Evolutionary conservation across 2,797 vertebrate genomes (phyloP), one percentile per base, ranked within the genome.

Genomic region (Erethizon dorsatum): DNA sequence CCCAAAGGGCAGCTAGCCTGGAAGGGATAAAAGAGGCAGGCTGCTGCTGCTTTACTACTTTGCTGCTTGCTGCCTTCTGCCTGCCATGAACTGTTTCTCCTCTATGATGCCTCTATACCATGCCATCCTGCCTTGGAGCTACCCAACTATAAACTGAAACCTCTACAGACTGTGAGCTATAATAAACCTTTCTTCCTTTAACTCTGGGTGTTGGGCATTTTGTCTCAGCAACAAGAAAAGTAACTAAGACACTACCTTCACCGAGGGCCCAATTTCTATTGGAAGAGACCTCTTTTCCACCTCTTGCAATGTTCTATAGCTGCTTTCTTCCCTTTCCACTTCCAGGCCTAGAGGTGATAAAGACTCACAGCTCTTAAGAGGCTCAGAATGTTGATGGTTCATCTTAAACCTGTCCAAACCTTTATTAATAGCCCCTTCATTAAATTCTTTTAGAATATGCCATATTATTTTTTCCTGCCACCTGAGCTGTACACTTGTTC

Each of bases 381-480:
- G 65, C 22, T 6, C 52, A 65, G 54, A 90, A 87, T 80, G 65
- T 50, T 83, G 45, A 75, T 26, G 61, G 10, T 78, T 78, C 45
- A 67, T 88, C 54, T 86, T 65, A 83, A 91, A 92, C 2, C 1
- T 80, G 61, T 18, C 67, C 84, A 89, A 79, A 37, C 5, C 50
- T 91, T 90, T 77, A 67, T 80, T 47, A 90, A 93, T 4, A 91
- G 75, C 17, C 22, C 69, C 26, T 83, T 59, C 69, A 75, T 45
- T 79, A 41, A 83, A 79, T 45, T 50, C 54, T n/a, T 10, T 90
- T 18, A 65, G 52, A 73, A 24, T 31, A 11, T 65, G 47, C 18
- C 67, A 24, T 5, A 20, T 50, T 79, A 73, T 54, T 82, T 96
- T 18, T 10, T 73, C 63, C 15, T 83, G 79, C 9, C 8, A 89